Evolutionary conservation across 2,888 invertebrate genomes (phyloP), one percentile per base, ranked within the genome.

Genomic region (Agrochola circellaris): DNA sequence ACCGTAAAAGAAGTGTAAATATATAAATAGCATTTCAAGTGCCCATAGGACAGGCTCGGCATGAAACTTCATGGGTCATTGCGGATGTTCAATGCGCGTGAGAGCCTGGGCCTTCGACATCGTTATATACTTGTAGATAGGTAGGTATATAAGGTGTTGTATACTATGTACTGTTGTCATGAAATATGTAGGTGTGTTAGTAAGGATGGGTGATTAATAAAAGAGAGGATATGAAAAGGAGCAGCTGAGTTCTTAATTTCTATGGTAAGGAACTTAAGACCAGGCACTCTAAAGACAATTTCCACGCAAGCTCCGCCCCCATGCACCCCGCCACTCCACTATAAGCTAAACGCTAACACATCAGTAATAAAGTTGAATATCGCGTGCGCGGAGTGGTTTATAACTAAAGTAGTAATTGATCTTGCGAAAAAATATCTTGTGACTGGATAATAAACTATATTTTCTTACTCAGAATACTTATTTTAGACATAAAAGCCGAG

Each of bases 41-140:
- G 82, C 78, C 85, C 56, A 64, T 11, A 79, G 73, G 26, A 65
- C 48, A 67, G 68, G 78, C 77, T 71, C 80, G 83, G 84, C 84
- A 84, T 89, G 87, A 84, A 88, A 78, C 81, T 89, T 89, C 90
- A 93, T 92, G 95, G 94, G 94, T 94, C 94, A 94, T 34, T 87
- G 92, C 88, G 88, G 51, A 87, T 91, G 93, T 86, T 90, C 92
- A 93, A 13, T 87, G 92, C 91, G 92, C 93, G 92, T 92, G 90
- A 91, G 88, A 87, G 83, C 70, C 83, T 79, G 75, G 76, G 74
- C 83, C 85, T 81, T 77, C 79, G 60, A 58, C 62, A 69, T 23
- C n/a, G 58, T 60, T 72, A 76, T 82, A 75, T 79, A 71, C 60
- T 38, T 13, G n/a, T 73, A 34, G 20, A n/a, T 71, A 62, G 45